Percentiles rank a stretch among this genome's conserved stretches.
Evolutionary conservation across 2,797 vertebrate genomes (phyloP).

Genomic region (Galagoides demidoff): DNA sequence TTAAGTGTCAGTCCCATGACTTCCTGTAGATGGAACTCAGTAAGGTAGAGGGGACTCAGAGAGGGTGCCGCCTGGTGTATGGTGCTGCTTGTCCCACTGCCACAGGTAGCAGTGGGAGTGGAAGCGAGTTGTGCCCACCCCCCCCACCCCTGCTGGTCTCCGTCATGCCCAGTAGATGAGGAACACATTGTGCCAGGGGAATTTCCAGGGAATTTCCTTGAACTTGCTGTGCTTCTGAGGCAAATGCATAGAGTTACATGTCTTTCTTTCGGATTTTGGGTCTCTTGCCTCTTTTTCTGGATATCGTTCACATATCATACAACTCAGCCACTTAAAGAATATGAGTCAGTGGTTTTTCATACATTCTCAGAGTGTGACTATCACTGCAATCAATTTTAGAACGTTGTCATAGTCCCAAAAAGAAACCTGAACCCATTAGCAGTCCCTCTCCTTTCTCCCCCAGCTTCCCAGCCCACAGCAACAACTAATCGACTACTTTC

Average conservation of each 20-base stretch:
- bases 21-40: not conserved
- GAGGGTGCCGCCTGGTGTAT: accelerated
- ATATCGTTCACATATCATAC: not conserved
- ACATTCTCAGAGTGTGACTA: accelerated
- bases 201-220: not conserved
- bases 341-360: not conserved
- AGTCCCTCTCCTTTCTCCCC: not conserved
- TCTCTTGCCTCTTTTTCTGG: not conserved
- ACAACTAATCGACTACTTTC: not conserved
- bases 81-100: not conserved
- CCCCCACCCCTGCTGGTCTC: not conserved
- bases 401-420: not conserved
- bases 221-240: not conserved
- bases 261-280: not conserved
- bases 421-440: not conserved
- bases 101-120: accelerated
- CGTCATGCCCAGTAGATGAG: not conserved
- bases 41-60: no score
- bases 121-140: no score
- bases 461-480: not conserved
- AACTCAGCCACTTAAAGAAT: accelerated
- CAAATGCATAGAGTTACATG: accelerated
- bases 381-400: not conserved
- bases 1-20: no score
- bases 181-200: no score